Percentiles rank a stretch among this genome's conserved stretches.
Conservation (phyloP, 2,797 vertebrate genomes). For the Tapirus indicus region DNA sequence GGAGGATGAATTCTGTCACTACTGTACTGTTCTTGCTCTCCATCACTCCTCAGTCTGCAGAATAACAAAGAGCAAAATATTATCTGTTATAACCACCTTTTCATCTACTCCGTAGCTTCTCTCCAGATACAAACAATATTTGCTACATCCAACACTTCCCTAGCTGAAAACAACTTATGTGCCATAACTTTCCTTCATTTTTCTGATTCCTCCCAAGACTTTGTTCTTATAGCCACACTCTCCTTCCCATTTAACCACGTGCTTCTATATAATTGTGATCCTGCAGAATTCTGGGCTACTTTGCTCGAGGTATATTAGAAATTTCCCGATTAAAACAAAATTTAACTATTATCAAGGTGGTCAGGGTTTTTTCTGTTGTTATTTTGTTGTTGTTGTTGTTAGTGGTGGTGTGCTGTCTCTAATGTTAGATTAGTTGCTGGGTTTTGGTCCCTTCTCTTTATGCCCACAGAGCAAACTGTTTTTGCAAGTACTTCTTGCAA, state of each 20-base stretch:
- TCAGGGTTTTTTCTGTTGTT: not conserved
- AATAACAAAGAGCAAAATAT: not conserved
- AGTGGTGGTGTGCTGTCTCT: not conserved
- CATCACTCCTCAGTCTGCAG: slow-evolving; percentile 51
- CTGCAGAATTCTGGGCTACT: not conserved
- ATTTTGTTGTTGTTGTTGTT: not conserved
- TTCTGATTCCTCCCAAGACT: not conserved
- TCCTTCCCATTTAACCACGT: not conserved
- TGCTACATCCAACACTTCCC: not conserved
- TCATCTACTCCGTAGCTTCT: not conserved
- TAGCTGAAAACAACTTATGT: not conserved
- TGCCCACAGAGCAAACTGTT: not conserved
- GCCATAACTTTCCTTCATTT: not conserved
- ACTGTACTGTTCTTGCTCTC: slow-evolving; percentile 71
- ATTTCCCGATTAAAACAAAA: not conserved
- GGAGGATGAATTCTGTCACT: slow-evolving; percentile 75
- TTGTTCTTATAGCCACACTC: not conserved
- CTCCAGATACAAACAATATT: not conserved
- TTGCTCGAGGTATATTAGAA: not conserved
- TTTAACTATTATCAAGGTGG: not conserved
- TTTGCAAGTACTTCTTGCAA: not conserved
- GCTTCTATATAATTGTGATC: not conserved
- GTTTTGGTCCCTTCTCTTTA: not conserved
- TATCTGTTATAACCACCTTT: not conserved
- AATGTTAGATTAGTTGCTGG: not conserved